Evolutionary conservation across 2,888 invertebrate genomes (phyloP).

Genomic region (Caenorhabditis sulstoni): DNA sequence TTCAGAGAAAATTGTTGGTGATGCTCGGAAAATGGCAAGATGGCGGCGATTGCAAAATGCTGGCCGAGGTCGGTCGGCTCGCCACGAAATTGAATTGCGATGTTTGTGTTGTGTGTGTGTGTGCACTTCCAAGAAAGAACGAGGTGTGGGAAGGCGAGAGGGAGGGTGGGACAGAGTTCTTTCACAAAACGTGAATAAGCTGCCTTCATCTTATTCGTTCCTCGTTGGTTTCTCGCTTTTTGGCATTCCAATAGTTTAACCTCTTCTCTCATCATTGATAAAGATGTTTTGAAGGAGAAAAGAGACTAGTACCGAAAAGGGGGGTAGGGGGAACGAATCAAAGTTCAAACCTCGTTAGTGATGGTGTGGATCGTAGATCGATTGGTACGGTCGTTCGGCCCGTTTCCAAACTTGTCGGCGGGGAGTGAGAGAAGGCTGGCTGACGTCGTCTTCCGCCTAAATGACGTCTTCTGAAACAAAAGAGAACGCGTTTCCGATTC

Average conservation of each 20-base stretch:
- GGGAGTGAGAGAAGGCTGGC: too few species aligned
- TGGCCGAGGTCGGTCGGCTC: too few species aligned
- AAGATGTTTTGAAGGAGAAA: not conserved
- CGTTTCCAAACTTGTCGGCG: constrained; percentile 25
- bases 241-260: too few species aligned
- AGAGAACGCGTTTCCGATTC: constrained; percentile 29
- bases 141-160: constrained; percentile 17
- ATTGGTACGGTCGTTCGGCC: constrained; percentile 2
- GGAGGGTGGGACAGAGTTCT: too few species aligned
- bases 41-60: not conserved
- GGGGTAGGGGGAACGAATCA: constrained; percentile 2
- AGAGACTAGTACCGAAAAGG: too few species aligned
- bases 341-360: constrained; percentile 36
- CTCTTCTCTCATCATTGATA: too few species aligned
- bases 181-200: too few species aligned
- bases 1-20: constrained; percentile 37
- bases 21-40: constrained; percentile 22
- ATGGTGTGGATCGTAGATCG: constrained; percentile 34
- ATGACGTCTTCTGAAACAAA: constrained; percentile 46
- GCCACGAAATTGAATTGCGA: constrained; percentile 5
- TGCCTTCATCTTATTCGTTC: not conserved
- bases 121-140: not conserved
- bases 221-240: too few species aligned
- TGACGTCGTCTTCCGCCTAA: constrained; percentile 4
- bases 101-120: constrained; percentile 10